Base-by-base conservation (phyloP, 2,888 invertebrate genomes). In the Ennomos erosarius region DNA sequence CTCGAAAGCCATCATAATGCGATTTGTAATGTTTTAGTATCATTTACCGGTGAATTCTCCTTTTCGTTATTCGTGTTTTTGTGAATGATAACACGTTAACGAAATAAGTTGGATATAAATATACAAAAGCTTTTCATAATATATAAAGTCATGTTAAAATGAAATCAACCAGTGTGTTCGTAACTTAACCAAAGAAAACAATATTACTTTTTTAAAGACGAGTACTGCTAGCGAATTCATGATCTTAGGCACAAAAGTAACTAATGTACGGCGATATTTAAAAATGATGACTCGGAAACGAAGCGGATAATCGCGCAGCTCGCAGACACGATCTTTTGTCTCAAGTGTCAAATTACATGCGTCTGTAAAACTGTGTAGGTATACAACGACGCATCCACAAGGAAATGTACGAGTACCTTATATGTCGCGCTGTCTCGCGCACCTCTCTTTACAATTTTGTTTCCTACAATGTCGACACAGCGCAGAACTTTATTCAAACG, bases 1-100 rank as follows among this genome's bases (percentile, higher is more conserved):
- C 52, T 52, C 60, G 58, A 57, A 62, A 62, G 64, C 63, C 57
- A 67, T 69, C 65, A 67, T 69, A 67, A 63, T 56, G 60, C 60
- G 58, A 69, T 69, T 69, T 69, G 65, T 60, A 59, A 62, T 59
- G 59, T 67, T 68, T 65, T 56, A 67, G 63, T 52, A 51, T 59
- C 55, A 60, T 61, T 64, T 64, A 59, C 50, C 47, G 52, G 46
- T 11, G 51, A 48, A 52, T 33, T 42, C 39, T 12, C 11, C 54
- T 45, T 39, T 34, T 46, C 43, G 34, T 55, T 59, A 55, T 59
- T 59, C 50, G 38, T 37, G 40, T 60, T 59, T 48, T 60, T 60
- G 55, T n/a, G 43, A 35, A 37, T 38, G 33, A 51, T 54, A 16
- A 16, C 38, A 34, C 42, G 48, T 49, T 48, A 45, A 26, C 26